phyloP scores from a whole-genome alignment of 2,797 vertebrate genomes.

The Labeo calbasu region DNA sequence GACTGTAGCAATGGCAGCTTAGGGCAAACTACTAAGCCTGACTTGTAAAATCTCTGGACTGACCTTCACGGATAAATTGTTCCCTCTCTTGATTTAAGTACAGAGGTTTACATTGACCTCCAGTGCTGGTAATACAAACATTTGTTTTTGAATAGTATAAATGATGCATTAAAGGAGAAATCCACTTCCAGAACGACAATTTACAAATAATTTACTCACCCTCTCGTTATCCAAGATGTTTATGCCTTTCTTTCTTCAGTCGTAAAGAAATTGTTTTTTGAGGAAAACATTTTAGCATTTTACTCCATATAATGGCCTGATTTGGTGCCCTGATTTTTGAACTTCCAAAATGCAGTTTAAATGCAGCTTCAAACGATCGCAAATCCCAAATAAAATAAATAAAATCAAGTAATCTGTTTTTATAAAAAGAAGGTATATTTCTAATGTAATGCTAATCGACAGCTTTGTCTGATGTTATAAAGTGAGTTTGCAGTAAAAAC shows the following conservation, averaged over 20 bases:
- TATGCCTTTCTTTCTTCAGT: too few relatives aligned
- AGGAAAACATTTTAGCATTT: too few relatives aligned
- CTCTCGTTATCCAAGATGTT: too few relatives aligned
- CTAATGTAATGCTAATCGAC: neutral
- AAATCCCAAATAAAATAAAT: too few relatives aligned
- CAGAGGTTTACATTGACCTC: neutral
- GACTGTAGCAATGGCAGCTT: slow-evolving; percentile 36
- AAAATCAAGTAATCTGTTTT: neutral
- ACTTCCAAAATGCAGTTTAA: too few relatives aligned
- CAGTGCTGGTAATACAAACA: neutral
- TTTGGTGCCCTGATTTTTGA: too few relatives aligned
- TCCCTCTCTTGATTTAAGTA: neutral
- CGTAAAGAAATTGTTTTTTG: too few relatives aligned
- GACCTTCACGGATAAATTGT: slow-evolving; percentile 21
- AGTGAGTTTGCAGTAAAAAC: neutral
- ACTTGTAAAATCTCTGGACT: slow-evolving; percentile 15
- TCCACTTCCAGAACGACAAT: too few relatives aligned
- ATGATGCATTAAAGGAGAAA: neutral
- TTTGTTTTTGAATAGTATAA: neutral
- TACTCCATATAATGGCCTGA: too few relatives aligned
- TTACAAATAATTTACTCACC: too few relatives aligned
- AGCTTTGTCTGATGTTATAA: too few relatives aligned
- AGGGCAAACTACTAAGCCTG: slow-evolving; percentile 29
- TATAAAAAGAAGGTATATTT: neutral
- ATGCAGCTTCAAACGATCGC: too few relatives aligned